These are phyloP conservation scores for Perognathus longimembris DNA, from an alignment of 2,113 vertebrate species.

Conservation along the genomic window DNA sequence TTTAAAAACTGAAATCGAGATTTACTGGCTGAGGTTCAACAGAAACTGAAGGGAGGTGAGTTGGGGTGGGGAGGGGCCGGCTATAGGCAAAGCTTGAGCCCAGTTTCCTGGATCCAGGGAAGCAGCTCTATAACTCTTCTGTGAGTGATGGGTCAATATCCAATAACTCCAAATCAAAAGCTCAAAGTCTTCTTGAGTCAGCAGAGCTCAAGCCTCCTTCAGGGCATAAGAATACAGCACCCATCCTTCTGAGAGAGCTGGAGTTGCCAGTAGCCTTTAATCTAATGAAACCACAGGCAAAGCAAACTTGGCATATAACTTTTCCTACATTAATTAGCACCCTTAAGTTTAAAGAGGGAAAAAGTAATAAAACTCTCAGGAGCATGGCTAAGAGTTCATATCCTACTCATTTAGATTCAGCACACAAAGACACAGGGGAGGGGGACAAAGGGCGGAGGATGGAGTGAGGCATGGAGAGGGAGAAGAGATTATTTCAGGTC, in stretches of 20 bases:
- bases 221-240: constrained; percentile 78
- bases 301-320: constrained; percentile 77
- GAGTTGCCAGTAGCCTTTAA: constrained; percentile 84
- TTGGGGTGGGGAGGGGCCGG: constrained; percentile 36
- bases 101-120: constrained; percentile 77
- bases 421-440: constrained; percentile 41
- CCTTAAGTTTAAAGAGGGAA: constrained; percentile 80
- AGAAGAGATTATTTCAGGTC: constrained; percentile 78
- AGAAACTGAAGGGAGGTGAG: constrained; percentile 71
- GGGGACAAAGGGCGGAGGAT: neutral
- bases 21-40: constrained; percentile 83
- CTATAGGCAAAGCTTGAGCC: constrained; percentile 63
- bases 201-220: constrained; percentile 84
- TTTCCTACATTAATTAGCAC: constrained; percentile 84
- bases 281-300: constrained; percentile 81
- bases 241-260: constrained; percentile 74
- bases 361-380: constrained; percentile 68
- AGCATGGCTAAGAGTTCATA: constrained; percentile 69
- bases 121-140: constrained; percentile 77
- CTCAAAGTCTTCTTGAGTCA: constrained; percentile 85
- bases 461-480: neutral
- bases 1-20: constrained; percentile 83
- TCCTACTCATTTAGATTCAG: constrained; percentile 78
- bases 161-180: constrained; percentile 87
- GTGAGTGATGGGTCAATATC: constrained; percentile 86